Base-by-base conservation (phyloP, 2,113 vertebrate genomes). In the Carassius auratus region DNA sequence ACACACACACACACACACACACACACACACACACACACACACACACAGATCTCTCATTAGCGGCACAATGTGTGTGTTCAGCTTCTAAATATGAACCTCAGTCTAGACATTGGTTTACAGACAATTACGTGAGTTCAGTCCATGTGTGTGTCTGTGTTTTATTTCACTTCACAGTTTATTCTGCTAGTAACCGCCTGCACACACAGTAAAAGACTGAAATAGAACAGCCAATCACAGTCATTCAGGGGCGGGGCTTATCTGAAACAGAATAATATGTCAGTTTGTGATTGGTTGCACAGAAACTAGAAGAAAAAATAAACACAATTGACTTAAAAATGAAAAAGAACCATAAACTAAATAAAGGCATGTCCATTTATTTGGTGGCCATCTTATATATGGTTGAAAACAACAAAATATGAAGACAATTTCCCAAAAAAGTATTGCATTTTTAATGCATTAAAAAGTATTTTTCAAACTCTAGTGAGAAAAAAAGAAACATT, bases 11-110 rank as follows among this genome's bases (percentile, higher is more conserved):
- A 8, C 38, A 42, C 38, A 42, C 38, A 42, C 38, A 7, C 38
- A n/a, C 52, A 55, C 38, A 42, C 38, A 42, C 7, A 42, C 42
- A 42, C 42, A 42, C 42, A 42, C 38, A 42, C 38, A 8, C 7
- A 42, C 38, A 8, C 38, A 42, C 38, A 42, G 9, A 42, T 1
- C 69, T 73, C 19, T 73, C 69, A 73, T 73, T 73, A 73, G 69
- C 13, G 17, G 36, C 38, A 42, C 9, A 13, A 13, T 73, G 69
- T 73, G 69, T 73, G 69, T 73, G 69, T n/a, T 38, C 19, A 12
- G 69, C 36, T 73, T 42, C 69, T 73, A 73, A 73, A 73, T 42
- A n/a, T 73, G 19, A 73, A 38, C 69, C 36, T 73, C 36, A n/a
- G 69, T 73, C 36, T 73, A 73, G 69, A 42, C 69, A 42, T 36